Evolutionary conservation across 1,140 invertebrate species (phyloP).

Genomic region (Eufriesea mexicana): DNA sequence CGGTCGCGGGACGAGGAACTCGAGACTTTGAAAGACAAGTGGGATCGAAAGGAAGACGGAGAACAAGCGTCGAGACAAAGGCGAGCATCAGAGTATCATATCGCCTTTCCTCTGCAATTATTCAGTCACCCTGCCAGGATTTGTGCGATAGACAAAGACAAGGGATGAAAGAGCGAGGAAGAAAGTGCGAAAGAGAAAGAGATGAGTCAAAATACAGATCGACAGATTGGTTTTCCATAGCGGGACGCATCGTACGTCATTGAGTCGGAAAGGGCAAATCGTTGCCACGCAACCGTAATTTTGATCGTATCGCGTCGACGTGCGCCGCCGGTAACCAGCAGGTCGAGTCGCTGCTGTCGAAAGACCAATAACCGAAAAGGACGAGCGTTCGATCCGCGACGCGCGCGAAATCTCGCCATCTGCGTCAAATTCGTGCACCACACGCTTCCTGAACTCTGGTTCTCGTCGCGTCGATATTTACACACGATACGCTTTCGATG

Average conservation of each 20-base stretch:
- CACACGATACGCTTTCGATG: slow-evolving; percentile 16
- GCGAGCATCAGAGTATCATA: slow-evolving; percentile 33
- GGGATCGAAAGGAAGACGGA: not conserved
- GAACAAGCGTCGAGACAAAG: slow-evolving; percentile 32
- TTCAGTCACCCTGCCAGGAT: slow-evolving; percentile 18
- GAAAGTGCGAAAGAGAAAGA: not conserved
- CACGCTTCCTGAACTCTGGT: not conserved
- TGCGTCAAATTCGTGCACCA: not conserved
- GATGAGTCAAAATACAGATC: not conserved
- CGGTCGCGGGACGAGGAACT: not conserved
- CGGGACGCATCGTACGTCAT: no score
- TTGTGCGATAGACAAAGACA: slow-evolving; percentile 9
- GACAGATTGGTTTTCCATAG: slow-evolving; percentile 28
- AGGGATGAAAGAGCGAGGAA: not conserved
- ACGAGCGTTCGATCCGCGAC: not conserved
- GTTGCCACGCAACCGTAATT: slow-evolving; percentile 48
- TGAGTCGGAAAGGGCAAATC: slow-evolving; percentile 15
- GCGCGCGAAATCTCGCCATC: not conserved
- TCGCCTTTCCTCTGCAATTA: slow-evolving; percentile 41
- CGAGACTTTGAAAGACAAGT: slow-evolving; percentile 15
- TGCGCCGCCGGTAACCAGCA: no score
- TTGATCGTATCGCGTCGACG: slow-evolving; percentile 42
- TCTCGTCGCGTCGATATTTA: slow-evolving; percentile 14
- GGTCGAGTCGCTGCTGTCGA: not conserved
- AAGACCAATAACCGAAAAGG: slow-evolving; percentile 6